Evolutionary conservation across 1,140 invertebrate genomes (phyloP), one percentile per base, ranked within the genome.

Genomic region (Plectrocnemia conspersa): DNA sequence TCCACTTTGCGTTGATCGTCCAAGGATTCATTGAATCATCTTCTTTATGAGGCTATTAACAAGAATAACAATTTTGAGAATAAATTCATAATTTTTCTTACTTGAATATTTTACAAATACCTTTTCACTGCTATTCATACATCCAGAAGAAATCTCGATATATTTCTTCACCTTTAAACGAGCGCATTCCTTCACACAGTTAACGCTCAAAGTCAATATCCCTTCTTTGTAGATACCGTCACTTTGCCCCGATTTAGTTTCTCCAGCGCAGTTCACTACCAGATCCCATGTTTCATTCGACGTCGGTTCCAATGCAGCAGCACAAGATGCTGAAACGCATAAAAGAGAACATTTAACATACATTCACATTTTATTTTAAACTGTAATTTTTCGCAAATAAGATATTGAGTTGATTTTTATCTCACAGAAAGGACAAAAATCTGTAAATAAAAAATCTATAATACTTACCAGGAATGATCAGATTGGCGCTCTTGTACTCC

Each of bases 151-250:
- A 54, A 95, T 77, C 71, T 95, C 91, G 1, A 96, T 74, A 64
- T 86, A 93, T 33, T 81, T 74, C 46, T 81, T 81, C 0, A 86
- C 82, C 48, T 77, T 78, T 42, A 82, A 70, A 62, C 79, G 80
- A 4, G 84, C 82, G 11, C 90, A 86, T 66, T 87, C 80, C 58
- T 80, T 79, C 10, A 88, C 89, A 74, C 90, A 91, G 66, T 91
- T 91, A 9, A 84, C 63, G 66, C 87, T 89, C 1, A 96, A 74
- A 63, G 88, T 90, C 15, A 84, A 78, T 62, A 94, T 90, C 4
- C 92, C 91, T 71, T 95, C 91, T 65, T 85, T 83, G 69, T 94
- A 94, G 5, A 94, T 87, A 1, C 87, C 82, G 70, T 93, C 90
- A 25, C 85, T 86, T 76, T 93, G 89, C 15, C 88, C 86, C 58